Evolutionary conservation across 2,888 invertebrate species (phyloP), one percentile per base, ranked within the genome.

Genomic region (Amphimallon solstitiale): DNA sequence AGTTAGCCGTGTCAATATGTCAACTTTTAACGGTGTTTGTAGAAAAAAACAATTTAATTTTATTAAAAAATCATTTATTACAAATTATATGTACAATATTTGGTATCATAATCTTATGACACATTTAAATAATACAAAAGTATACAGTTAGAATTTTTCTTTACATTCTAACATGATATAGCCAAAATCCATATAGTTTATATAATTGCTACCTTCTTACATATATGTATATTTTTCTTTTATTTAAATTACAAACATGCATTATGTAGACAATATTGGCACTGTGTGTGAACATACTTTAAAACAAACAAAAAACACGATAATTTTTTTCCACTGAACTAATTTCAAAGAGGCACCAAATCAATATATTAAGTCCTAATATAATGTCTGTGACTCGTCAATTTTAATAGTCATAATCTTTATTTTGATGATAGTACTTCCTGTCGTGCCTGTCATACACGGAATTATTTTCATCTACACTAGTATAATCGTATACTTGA

Each of bases 361-460:
- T 49, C 51, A 62, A 38, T 62, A 62, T 51, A 62, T 37, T n/a
- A 49, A 38, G 56, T 56, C 56, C 19, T 43, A 43, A 59, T 59
- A 59, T 59, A 59, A 59, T 43, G 43, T 49, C 48, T 35, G 38
- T 40, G 38, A 10, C 29, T 45, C 29, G 21, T 29, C 34, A 38
- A 15, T 46, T 63, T 38, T 23, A 43, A 60, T 65, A 60, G 12
- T 52, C 38, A 49, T 54, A 67, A 56, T 49, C 38, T 35, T 59
- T 67, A 59, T 38, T 60, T 34, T 43, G 40, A 21, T 51, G 40
- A 17, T 66, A 45, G 72, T 78, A 79, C 68, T 81, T 82, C 19
- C 73, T 70, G 68, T 81, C 81, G 38, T 77, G 72, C 29, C 73
- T 67, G 65, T 80, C 81, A 63, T 81, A 81, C 60, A 82, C 81